Base-by-base conservation (phyloP, 2,888 invertebrate species). In the Drosophila atroscutellata region DNA sequence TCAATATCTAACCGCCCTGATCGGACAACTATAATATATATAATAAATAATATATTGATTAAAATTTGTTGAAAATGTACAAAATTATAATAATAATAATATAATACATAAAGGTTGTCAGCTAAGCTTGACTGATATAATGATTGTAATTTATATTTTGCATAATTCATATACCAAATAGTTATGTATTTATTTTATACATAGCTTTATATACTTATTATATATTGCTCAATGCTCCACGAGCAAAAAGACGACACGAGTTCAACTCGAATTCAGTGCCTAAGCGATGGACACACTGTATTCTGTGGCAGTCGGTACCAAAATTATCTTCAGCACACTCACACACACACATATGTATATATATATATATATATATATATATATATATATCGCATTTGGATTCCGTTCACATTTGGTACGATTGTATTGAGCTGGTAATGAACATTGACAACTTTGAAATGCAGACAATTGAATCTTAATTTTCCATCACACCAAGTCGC, bases 401-500 rank as follows among this genome's bases (percentile, higher is more conserved):
- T 75, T 69, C 66, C 65, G 59, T 72, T 68, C 74, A 59, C 74
- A 68, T 54, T 71, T 67, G 77, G 75, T 74, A 86, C 88, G 81
- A 77, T 86, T 80, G 75, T 83, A 67, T 80, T 80, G 67, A 75
- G 78, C 80, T 78, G 70, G 72, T 89, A 86, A 89, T 82, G 89
- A 86, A 84, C 84, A 84, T 79, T 83, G 86, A 89, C 83, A 86
- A 89, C 87, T 84, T 77, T 75, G 79, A 79, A 85, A 81, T 72
- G 75, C 83, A 86, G 83, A 89, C 89, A 86, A 89, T 89, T 84
- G 86, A 86, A 86, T 86, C 89, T 89, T 89, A 86, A 86, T 89
- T 86, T 84, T 70, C 65, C 75, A 75, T 65, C 71, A 74, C 71
- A 61, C 63, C 30, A 52, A 45, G 15, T 24, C 50, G 60, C 28